Evolutionary conservation across 30 jellyfish, hydroid and myxozoan genomes (phyloP).

Genomic region (Sanderia malayensis): DNA sequence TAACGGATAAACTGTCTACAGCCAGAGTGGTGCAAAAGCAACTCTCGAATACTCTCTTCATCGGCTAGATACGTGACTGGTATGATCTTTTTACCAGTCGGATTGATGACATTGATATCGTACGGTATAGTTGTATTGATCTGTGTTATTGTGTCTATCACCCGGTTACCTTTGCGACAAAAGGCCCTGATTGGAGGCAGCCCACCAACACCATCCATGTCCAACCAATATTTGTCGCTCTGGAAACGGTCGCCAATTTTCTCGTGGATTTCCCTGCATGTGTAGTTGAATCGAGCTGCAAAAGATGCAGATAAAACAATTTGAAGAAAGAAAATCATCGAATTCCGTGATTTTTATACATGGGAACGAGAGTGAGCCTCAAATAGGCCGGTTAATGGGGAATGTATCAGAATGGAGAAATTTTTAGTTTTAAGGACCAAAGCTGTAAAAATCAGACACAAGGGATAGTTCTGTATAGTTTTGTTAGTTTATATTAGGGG

Average conservation of each 20-base stretch:
- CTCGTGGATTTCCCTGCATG: constrained; percentile 85
- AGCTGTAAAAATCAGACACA: no score
- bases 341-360: no score
- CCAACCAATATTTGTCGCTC: constrained; percentile 90
- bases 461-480: no score
- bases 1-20: constrained; percentile 81
- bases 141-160: constrained; percentile 83
- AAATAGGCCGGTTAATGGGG: no score
- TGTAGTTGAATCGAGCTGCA: constrained; percentile 95
- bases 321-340: no score
- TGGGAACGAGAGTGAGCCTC: no score
- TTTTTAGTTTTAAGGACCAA: no score
- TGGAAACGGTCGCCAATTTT: constrained; percentile 75
- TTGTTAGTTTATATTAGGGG: no score
- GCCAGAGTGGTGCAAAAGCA: constrained; percentile 50
- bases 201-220: constrained; percentile 95
- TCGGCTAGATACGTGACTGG: constrained; percentile 75
- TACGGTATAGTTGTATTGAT: constrained; percentile 74
- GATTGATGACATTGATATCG: constrained; percentile 65
- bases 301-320: background rate
- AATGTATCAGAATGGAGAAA: no score
- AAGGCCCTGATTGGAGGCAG: constrained; percentile 85
- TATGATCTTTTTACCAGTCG: constrained; percentile 56
- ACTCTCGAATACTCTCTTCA: constrained; percentile 84
- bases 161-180: constrained; percentile 88